Percentiles rank a stretch among this genome's conserved stretches.
phyloP scores from a whole-genome alignment of 2,797 vertebrate species.

The Pipistrellus nathusii region DNA sequence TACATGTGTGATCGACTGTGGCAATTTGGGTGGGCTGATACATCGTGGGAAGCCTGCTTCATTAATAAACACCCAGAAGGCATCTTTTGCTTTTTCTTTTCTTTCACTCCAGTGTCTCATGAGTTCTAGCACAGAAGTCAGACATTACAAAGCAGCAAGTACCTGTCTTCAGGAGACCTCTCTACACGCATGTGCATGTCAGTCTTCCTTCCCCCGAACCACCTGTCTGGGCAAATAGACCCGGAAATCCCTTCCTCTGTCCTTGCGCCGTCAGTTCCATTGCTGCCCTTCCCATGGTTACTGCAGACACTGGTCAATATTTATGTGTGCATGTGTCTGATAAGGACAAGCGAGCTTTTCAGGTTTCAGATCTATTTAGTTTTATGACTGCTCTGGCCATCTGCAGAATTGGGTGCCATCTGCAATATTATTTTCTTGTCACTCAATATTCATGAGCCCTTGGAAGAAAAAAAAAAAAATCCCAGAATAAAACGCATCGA shows the following conservation, averaged over 20 bases:
- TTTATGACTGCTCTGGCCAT: neutral
- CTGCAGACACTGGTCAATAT: neutral
- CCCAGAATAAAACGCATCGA: neutral
- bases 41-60: slow-evolving; percentile 65
- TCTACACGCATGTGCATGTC: neutral
- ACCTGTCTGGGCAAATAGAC: slow-evolving; percentile 13
- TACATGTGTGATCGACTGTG: neutral
- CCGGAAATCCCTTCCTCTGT: slow-evolving; percentile 24
- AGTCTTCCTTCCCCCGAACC: neutral
- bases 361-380: neutral
- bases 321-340: neutral
- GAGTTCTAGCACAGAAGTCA: slow-evolving; percentile 61
- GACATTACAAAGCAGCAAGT: slow-evolving; percentile 55
- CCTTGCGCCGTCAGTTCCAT: neutral
- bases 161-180: neutral
- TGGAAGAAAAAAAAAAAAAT: slow-evolving; percentile 18
- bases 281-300: neutral
- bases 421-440: neutral
- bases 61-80: slow-evolving; percentile 70
- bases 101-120: slow-evolving; percentile 34
- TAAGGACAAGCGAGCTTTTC: neutral
- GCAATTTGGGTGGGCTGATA: slow-evolving; percentile 71
- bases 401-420: neutral
- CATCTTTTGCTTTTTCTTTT: neutral
- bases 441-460: neutral